Conservation (phyloP, 2,797 vertebrate genomes). For the Lerista edwardsae region DNA sequence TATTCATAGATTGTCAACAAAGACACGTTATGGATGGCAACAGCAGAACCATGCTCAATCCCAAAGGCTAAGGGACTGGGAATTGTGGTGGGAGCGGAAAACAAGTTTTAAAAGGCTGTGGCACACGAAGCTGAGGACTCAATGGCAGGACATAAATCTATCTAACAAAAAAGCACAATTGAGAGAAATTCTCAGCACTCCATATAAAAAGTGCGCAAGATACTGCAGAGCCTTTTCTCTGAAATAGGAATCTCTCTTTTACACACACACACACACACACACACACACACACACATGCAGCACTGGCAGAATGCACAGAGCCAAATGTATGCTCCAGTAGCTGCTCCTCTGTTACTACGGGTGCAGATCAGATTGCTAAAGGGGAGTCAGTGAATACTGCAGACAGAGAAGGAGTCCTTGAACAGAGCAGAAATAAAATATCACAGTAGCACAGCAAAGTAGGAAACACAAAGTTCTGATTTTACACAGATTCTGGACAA, state of each 20-base stretch:
- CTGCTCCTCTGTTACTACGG: not conserved
- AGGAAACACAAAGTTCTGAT: not conserved
- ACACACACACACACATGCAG: too few relatives aligned
- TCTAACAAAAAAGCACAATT: not conserved
- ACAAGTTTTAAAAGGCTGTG: not conserved
- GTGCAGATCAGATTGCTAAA: not conserved
- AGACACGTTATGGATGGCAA: not conserved
- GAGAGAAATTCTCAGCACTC: not conserved
- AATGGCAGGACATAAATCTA: not conserved
- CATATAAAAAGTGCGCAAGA: too few relatives aligned
- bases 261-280: too few relatives aligned
- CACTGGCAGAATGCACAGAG: not conserved
- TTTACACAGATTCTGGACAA: not conserved
- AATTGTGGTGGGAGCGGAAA: not conserved
- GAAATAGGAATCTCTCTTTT: not conserved
- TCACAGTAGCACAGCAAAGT: not conserved
- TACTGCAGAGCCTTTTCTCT: not conserved
- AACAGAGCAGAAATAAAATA: not conserved
- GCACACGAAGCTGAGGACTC: not conserved
- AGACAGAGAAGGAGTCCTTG: not conserved
- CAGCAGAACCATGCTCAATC: not conserved
- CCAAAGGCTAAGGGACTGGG: too few relatives aligned
- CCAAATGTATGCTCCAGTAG: not conserved
- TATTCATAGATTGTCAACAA: not conserved
- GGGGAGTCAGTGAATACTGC: not conserved